Conservation (phyloP, 2,888 invertebrate genomes). For the Trichopria drosophilae region DNA sequence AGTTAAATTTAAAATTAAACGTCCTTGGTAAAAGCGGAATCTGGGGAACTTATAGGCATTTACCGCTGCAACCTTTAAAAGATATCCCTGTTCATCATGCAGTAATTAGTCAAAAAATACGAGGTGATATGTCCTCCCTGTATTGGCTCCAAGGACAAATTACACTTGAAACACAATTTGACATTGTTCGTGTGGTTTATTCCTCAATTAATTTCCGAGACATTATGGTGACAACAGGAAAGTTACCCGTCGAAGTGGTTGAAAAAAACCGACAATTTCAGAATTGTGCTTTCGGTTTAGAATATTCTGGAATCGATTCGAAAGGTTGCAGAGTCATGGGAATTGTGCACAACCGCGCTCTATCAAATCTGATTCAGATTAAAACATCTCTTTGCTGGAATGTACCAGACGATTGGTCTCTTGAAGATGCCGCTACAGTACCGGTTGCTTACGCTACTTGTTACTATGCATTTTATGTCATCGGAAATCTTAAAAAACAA, state of each 20-base stretch:
- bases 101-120: slow-evolving; percentile 73
- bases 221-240: too few relatives aligned
- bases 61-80: slow-evolving; percentile 64
- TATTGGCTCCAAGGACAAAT: slow-evolving; percentile 75
- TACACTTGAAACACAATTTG: slow-evolving; percentile 43
- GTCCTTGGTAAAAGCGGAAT: not conserved
- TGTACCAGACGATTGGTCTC: slow-evolving; percentile 64
- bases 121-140: slow-evolving; percentile 85
- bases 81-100: slow-evolving; percentile 66
- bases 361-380: slow-evolving; percentile 61
- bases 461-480: slow-evolving; percentile 64
- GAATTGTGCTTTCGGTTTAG: slow-evolving; percentile 62
- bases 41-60: slow-evolving; percentile 63
- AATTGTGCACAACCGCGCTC: slow-evolving; percentile 47
- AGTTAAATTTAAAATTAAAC: not conserved
- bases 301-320: slow-evolving; percentile 66
- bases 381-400: slow-evolving; percentile 61
- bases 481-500: slow-evolving; percentile 61
- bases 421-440: slow-evolving; percentile 69
- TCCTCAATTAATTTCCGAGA: slow-evolving; percentile 83
- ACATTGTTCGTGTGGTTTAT: slow-evolving; percentile 71
- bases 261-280: too few relatives aligned
- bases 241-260: too few relatives aligned
- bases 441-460: slow-evolving; percentile 68
- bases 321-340: slow-evolving; percentile 59